Conservation (phyloP, 2,888 invertebrate genomes). For the Urechis unicinctus region DNA sequence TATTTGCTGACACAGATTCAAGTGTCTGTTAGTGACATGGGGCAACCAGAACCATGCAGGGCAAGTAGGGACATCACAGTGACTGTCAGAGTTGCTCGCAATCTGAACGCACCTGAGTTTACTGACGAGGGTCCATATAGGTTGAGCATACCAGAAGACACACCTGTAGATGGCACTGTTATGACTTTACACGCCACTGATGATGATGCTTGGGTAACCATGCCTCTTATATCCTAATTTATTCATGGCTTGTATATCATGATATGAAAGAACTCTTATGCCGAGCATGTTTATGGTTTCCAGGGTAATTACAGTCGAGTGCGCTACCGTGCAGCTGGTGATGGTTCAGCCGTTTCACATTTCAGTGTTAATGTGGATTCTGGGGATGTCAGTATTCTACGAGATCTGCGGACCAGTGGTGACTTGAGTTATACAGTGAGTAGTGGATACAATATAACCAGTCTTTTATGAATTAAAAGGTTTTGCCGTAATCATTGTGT, state of each 20-base stretch:
- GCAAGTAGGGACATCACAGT: constrained; percentile 13
- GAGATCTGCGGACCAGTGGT: constrained; percentile 18
- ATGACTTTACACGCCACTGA: constrained; percentile 13
- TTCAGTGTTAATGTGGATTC: constrained; percentile 21
- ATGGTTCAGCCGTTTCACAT: constrained; percentile 23
- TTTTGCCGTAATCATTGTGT: too few relatives aligned
- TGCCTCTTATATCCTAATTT: not conserved
- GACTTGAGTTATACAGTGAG: constrained; percentile 18
- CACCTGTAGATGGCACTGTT: constrained; percentile 11
- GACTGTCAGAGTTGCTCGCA: constrained; percentile 15
- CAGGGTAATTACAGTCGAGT: constrained; percentile 16
- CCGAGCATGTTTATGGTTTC: not conserved
- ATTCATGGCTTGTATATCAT: not conserved
- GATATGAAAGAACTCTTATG: not conserved
- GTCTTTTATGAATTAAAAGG: too few relatives aligned
- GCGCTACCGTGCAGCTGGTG: constrained; percentile 16
- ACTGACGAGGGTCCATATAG: constrained; percentile 17
- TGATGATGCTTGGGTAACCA: constrained; percentile 15
- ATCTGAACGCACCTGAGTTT: constrained; percentile 18
- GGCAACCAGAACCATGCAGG: constrained; percentile 15
- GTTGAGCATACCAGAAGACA: constrained; percentile 13
- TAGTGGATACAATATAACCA: too few relatives aligned
- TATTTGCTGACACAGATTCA: not conserved
- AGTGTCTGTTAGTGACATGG: not conserved
- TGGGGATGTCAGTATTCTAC: constrained; percentile 22